Evolutionary conservation across 2,888 invertebrate genomes (phyloP), one percentile per base, ranked within the genome.

Genomic region (Archips xylosteana): DNA sequence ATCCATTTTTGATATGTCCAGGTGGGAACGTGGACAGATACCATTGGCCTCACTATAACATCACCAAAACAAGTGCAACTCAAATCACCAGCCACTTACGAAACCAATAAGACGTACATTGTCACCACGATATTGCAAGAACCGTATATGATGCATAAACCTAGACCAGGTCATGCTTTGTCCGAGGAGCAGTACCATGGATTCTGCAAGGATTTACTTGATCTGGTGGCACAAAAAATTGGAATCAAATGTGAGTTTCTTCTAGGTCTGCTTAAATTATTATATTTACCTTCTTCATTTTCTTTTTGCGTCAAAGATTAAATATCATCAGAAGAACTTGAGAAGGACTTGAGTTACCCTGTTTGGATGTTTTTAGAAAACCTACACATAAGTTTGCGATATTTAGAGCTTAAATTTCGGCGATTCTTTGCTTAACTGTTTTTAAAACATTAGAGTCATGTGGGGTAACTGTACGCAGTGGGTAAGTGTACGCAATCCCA

Each of bases 201-300:
- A 67, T 99, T 98, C 88, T 98, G 98, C 91, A 98, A 98, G 85
- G 99, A 99, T 87, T 94, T 99, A 54, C 97, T 98, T 3, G 97
- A 98, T 82, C 94, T 97, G 76, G 96, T 99, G 76, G 95, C 98
- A 0, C 96, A 96, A 81, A 96, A 96, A 85, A 95, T 98, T 76
- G 97, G 97, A 73, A 98, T 98, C 79, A 97, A 97, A 88, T 98
- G 98, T 98, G 94, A 96, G 97, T 95, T 75, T 60, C 54, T 42
- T 42, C 15, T 70, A 23, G 5, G 5, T n/a, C 5, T n/a, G 49
- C 45, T 61, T n/a, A n/a, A n/a, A 23, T 59, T 65, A 45, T 42
- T 39, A 39, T 23, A 5, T 39, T 6, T 5, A 5, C 39, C 39
- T 39, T 39, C 5, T 4, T 39, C 39, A 39, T 39, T 39, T 4